Percentiles rank a stretch among this genome's conserved stretches.
These are phyloP conservation scores for Chydorus sphaericus DNA, from an alignment of 2,888 invertebrate species.

Conservation along the genomic window DNA sequence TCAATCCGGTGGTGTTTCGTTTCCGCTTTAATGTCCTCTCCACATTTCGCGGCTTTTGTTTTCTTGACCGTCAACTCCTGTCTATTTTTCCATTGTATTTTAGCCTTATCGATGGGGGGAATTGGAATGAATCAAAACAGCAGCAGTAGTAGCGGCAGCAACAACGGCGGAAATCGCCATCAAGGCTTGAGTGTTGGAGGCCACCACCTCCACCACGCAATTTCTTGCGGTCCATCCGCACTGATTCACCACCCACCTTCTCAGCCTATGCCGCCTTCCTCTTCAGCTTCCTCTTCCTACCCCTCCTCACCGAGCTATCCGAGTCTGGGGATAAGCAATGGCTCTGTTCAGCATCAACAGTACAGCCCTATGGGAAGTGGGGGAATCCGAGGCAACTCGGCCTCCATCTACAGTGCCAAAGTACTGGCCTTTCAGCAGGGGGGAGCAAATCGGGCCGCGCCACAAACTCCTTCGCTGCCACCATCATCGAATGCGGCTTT, in stretches of 20 bases:
- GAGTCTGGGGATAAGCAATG: not conserved
- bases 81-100: conserved; percentile 8
- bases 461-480: not conserved
- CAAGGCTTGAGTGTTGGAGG: not conserved
- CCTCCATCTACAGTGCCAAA: conserved; percentile 5
- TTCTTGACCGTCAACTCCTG: not conserved
- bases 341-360: not conserved
- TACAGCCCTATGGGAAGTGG: not conserved
- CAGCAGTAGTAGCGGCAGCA: conserved; percentile 38
- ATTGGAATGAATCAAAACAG: conserved; percentile 22
- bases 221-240: conserved; percentile 42
- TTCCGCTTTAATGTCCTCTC: not conserved
- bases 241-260: conserved; percentile 31
- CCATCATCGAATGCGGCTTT: not conserved
- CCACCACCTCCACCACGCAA: conserved; percentile 29
- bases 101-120: conserved; percentile 8
- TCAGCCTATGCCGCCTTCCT: conserved; percentile 33
- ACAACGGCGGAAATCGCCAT: conserved; percentile 28
- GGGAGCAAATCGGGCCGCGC: not conserved
- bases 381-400: conserved; percentile 16
- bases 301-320: not conserved
- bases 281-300: not conserved
- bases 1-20: not conserved
- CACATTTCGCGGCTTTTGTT: not conserved
- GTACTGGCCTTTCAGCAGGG: conserved; percentile 5